Evolutionary conservation across 1,140 invertebrate genomes (phyloP), one percentile per base, ranked within the genome.

Genomic region (Bactericera cockerelli): DNA sequence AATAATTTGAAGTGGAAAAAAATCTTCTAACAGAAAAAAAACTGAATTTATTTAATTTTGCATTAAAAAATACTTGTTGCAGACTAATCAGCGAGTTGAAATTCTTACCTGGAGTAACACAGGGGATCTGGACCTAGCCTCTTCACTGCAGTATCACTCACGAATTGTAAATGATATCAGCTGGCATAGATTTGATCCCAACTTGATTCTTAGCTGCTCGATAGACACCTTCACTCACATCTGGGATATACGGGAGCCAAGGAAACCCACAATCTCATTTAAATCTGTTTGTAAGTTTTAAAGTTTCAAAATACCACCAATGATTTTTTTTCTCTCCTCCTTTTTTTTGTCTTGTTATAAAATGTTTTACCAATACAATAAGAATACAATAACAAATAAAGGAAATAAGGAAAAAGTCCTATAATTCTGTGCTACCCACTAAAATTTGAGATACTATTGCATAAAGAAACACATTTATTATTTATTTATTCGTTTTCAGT

Each of bases 171-270:
- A 86, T 67, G 92, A 94, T 70, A 77, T 96, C 53, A 89, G 95
- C 71, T 98, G 93, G 87, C 90, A 93, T 67, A 79, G 82, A 60
- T 84, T 85, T 70, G 84, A 94, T 69, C 81, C 87, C n/a, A 87
- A 92, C 70, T 71, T 92, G 14, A 74, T 97, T 61, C 91, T 91
- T 11, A 91, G 90, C 28, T 93, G 90, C 68, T 94, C 92, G 22
- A 89, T 92, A 33, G 93, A 98, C 70, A 91, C 89, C 42, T 95
- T 86, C 67, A 91, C 92, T 57, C 83, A 93, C 70, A 78, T 97
- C 39, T 96, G 93, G 93, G 93, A 96, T 69, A 76, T 93, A 10
- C 76, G 90, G 68, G 91, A 94, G 72, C 74, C 85, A 3, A 77
- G 86, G 61, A 84, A 85, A 69, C 92, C 91, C 26, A 75, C 79